phyloP scores from a whole-genome alignment of 1,140 invertebrate species.

The Sarcophaga bullata region DNA sequence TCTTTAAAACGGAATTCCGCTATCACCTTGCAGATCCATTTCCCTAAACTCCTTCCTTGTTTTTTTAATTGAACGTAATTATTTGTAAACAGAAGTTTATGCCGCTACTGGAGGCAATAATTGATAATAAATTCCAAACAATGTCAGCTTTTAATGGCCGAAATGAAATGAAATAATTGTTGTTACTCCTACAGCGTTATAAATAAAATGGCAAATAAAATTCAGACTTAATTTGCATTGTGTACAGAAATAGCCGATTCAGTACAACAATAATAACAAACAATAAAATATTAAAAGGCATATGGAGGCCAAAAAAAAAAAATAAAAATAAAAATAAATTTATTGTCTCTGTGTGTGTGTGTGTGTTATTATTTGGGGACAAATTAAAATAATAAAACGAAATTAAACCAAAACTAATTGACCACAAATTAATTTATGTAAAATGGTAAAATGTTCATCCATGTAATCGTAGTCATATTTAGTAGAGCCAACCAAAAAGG shows the following conservation, averaged over 20 bases:
- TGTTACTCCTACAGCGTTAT: no score
- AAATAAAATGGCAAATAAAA: neutral
- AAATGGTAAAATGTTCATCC: neutral
- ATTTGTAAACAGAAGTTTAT: neutral
- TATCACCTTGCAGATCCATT: no score
- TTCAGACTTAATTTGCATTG: neutral
- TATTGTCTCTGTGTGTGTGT: neutral
- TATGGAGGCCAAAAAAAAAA: neutral
- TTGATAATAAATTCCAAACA: neutral
- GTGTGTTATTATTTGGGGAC: neutral
- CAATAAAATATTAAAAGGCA: neutral
- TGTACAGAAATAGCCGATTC: no score
- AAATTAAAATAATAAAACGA: conserved; percentile 17
- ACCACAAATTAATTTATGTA: conserved; percentile 28
- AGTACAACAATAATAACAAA: neutral
- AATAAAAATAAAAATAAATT: neutral
- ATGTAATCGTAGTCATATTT: no score
- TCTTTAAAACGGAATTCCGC: no score
- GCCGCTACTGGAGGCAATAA: neutral
- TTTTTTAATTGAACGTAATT: no score
- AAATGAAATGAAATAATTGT: conserved; percentile 13
- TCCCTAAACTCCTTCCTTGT: no score
- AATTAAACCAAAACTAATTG: conserved; percentile 31
- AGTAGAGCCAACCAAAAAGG: neutral
- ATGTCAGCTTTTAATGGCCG: neutral